These are phyloP conservation scores for Drosophila kurseongensis DNA, from an alignment of 1,140 invertebrate species.

Conservation along the genomic window DNA sequence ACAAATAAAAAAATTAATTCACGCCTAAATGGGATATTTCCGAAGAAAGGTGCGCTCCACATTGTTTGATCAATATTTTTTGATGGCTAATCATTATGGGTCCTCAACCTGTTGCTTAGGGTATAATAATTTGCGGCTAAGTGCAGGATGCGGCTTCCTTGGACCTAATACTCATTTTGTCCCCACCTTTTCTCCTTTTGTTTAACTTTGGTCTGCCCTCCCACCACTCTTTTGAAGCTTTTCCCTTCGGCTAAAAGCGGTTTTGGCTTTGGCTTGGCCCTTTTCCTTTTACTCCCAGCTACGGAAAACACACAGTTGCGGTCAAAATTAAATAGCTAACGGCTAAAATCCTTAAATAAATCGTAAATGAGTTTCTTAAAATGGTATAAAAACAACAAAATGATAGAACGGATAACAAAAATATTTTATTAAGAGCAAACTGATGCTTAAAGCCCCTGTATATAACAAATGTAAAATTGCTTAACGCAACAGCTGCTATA, in stretches of 20 bases:
- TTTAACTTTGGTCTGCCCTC: conserved; percentile 22
- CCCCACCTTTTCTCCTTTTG: conserved; percentile 7
- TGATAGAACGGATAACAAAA: no score
- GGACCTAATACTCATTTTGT: conserved; percentile 8
- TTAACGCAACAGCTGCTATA: no score
- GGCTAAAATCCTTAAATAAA: not conserved
- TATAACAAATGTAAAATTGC: not conserved
- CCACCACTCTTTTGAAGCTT: not conserved
- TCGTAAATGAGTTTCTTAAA: no score
- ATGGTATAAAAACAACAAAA: no score
- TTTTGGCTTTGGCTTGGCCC: conserved; percentile 16
- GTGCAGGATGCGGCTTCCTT: conserved; percentile 11
- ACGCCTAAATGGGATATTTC: not conserved
- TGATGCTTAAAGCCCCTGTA: no score
- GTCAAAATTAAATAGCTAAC: not conserved
- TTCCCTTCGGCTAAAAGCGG: conserved; percentile 38
- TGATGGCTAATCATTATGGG: conserved; percentile 17
- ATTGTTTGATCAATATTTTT: conserved; percentile 28
- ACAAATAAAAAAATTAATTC: not conserved
- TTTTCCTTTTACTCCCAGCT: conserved; percentile 8
- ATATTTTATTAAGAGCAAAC: no score
- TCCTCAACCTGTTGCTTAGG: conserved; percentile 25
- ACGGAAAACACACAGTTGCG: not conserved
- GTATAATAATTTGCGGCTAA: conserved; percentile 24
- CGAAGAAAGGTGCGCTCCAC: not conserved